Conservation (phyloP, 2,888 invertebrate genomes). For the Macrosoma leucophasiata region DNA sequence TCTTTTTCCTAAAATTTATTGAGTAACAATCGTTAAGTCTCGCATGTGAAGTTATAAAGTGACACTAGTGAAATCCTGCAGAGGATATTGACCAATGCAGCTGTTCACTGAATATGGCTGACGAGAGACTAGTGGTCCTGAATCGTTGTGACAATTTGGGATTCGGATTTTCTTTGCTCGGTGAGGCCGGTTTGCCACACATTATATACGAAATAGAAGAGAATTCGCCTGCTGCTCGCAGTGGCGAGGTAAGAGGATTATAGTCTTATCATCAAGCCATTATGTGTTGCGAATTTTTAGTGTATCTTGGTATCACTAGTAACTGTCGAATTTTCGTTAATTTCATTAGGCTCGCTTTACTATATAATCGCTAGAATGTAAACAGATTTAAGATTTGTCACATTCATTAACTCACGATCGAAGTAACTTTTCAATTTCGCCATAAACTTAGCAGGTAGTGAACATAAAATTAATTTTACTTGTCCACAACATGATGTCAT, state of each 20-base stretch:
- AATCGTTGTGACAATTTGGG: conserved; percentile 91
- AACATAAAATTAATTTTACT: no score
- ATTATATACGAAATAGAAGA: conserved; percentile 95
- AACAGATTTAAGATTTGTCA: no score
- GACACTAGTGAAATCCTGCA: conserved; percentile 50
- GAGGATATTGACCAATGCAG: conserved; percentile 67
- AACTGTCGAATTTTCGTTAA: no score
- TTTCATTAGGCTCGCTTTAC: no score
- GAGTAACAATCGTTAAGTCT: conserved; percentile 37
- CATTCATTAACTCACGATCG: no score
- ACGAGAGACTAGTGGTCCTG: conserved; percentile 92
- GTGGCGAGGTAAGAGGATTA: conserved; percentile 92
- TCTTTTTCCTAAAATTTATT: conserved; percentile 47
- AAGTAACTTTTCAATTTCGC: no score
- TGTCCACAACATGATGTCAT: no score
- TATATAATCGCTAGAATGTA: no score
- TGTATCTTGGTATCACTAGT: no score
- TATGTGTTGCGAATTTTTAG: no score
- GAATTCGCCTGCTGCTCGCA: conserved; percentile 93
- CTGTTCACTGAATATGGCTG: conserved; percentile 83
- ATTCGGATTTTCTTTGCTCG: conserved; percentile 93
- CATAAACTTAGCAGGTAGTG: no score
- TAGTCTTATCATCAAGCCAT: no score
- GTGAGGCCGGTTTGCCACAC: conserved; percentile 93
- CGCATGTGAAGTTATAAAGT: conserved; percentile 48